Base-by-base conservation (phyloP, 2,888 invertebrate genomes). In the Belgica antarctica region DNA sequence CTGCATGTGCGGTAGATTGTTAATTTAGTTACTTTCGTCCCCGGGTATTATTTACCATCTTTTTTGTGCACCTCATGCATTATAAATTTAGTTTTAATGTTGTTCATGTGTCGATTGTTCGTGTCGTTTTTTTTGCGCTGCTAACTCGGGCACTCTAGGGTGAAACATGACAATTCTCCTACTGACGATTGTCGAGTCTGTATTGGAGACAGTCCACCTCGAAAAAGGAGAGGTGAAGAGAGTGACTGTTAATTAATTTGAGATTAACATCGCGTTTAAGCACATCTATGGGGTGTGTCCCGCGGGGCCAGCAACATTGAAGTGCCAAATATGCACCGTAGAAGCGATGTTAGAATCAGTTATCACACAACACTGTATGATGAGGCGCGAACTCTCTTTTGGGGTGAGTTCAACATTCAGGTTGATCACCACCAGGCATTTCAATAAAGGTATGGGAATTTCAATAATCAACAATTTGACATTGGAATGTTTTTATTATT, bases 21-120 rank as follows among this genome's bases (percentile, higher is more conserved):
- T 68, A 68, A 68, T 68, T 68, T 68, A 68, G 27, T 19, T 28
- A 31, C 57, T 28, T 34, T 3, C 68, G 15, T 47, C 17, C 27
- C 47, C 47, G 25, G n/a, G 47, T n/a, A 59, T n/a, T 59, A 7
- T n/a, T n/a, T 17, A 46, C 15, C 3, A 17, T 46, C 8, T n/a
- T n/a, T 52, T 19, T 65, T 34, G 31, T 25, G 17, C 7, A 5
- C 28, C 57, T 68, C 68, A 68, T 68, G 22, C 68, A 68, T 68
- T 68, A 68, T 68, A 57, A 68, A 68, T 68, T 68, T 57, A 47
- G 52, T 52, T 57, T 68, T 68, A 68, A 68, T 68, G 68, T 57
- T 65, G 24, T 19, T 12, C 34, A 8, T 62, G 22, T 22, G 22
- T 22, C 17, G 5, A 52, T 25, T 59, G 24, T 59, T 59, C 28